Evolutionary conservation across 1,140 invertebrate genomes (phyloP).

Genomic region (Euwallacea similis): DNA sequence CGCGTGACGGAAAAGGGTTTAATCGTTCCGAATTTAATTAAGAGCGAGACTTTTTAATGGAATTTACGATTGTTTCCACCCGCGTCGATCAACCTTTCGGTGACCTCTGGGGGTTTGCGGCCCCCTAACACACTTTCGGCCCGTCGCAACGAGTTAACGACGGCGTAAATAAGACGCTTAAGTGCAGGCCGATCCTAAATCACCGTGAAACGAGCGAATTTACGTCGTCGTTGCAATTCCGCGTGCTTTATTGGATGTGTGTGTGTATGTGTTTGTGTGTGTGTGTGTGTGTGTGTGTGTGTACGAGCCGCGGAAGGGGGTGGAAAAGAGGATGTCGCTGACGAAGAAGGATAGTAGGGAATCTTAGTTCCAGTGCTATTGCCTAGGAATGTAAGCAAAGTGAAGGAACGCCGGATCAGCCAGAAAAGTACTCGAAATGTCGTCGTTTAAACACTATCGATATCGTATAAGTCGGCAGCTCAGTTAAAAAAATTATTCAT

Average conservation of each 20-base stretch:
- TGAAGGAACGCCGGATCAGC: no score
- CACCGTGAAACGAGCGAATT: conserved; percentile 3
- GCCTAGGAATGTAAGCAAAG: no score
- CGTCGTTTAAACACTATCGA: no score
- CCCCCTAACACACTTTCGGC: not conserved
- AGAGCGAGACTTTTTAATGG: not conserved
- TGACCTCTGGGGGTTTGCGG: not conserved
- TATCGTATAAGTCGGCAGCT: no score
- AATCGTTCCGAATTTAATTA: not conserved
- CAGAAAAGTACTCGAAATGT: no score
- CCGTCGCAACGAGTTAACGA: not conserved
- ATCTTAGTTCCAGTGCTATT: no score
- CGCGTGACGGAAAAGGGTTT: not conserved
- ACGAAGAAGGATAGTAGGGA: no score
- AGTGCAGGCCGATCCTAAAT: conserved; percentile 2
- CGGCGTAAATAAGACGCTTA: conserved; percentile 14
- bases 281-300: no score
- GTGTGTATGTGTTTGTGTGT: no score
- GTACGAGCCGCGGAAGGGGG: no score
- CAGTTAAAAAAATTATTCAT: no score
- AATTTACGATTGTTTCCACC: not conserved
- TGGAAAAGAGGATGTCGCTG: no score
- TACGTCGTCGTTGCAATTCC: conserved; percentile 3
- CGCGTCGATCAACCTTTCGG: not conserved
- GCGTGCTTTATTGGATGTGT: conserved; percentile 1